A percentile compares a stretch with the other conserved stretches of the same genome.
Conservation (phyloP, 2,113 vertebrate species). For the Porphyrio hochstetteri region DNA sequence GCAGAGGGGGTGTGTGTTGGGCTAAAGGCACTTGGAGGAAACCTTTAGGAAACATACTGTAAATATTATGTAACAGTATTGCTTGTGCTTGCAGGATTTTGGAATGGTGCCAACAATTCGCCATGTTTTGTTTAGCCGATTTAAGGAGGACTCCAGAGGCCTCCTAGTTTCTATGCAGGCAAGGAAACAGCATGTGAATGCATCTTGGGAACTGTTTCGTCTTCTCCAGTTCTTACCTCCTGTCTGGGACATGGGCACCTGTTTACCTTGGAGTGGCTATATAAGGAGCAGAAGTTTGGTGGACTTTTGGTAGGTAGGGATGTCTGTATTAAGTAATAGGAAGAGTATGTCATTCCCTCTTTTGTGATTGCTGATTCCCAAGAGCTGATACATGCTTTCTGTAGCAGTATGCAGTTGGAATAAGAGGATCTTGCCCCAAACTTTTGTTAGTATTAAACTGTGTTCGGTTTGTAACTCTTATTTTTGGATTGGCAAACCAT, state of each 20-base stretch:
- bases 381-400: neutral
- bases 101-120: neutral
- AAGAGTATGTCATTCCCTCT: neutral
- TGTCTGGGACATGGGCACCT: neutral
- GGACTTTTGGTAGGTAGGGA: neutral
- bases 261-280: slow-evolving; percentile 17
- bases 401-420: neutral
- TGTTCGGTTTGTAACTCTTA: neutral
- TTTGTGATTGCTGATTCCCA: neutral
- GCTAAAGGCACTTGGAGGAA: neutral
- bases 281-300: slow-evolving; percentile 25
- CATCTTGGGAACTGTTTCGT: neutral
- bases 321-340: slow-evolving; percentile 52
- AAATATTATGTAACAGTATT: neutral
- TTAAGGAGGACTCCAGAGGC: neutral
- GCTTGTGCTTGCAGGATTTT: neutral
- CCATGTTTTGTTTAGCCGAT: neutral
- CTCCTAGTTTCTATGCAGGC: neutral
- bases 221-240: neutral
- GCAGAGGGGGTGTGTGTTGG: neutral
- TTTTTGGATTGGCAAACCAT: neutral
- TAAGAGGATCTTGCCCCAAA: neutral
- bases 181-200: neutral
- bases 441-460: neutral
- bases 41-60: neutral